phyloP scores from a whole-genome alignment of 2,797 vertebrate species.

The Bufotes viridis region DNA sequence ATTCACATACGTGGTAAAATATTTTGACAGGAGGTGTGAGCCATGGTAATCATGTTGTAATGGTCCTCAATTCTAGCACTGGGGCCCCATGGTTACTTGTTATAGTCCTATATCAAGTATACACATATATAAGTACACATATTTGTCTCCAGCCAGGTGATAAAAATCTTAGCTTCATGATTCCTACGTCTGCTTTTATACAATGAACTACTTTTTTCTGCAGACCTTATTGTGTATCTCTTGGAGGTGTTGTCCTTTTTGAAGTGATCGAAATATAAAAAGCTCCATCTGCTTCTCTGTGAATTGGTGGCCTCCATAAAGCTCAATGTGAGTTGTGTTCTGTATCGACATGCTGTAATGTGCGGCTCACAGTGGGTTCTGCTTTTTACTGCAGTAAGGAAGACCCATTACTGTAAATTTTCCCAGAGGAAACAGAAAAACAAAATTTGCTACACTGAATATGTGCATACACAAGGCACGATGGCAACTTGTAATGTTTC shows the following conservation, averaged over 20 bases:
- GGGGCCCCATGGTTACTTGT: too few species aligned
- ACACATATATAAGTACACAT: background rate
- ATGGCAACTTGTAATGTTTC: conserved; percentile 23
- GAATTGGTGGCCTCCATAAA: conserved; percentile 33
- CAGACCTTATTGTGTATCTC: background rate
- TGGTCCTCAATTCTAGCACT: too few species aligned
- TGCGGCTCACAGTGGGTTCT: conserved; percentile 27
- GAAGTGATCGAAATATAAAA: conserved; percentile 40
- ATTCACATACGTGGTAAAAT: too few species aligned
- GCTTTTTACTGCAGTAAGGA: conserved; percentile 32
- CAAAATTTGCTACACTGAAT: conserved; percentile 26
- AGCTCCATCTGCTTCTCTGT: conserved; percentile 53
- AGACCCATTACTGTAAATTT: conserved; percentile 52
- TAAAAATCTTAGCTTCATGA: background rate
- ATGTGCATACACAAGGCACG: conserved; percentile 17
- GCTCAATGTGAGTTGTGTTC: conserved; percentile 25
- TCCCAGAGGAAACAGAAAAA: conserved; percentile 52
- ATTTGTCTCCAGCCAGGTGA: background rate
- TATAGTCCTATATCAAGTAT: too few species aligned
- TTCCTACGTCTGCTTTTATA: background rate
- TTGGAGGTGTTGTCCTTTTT: conserved; percentile 13
- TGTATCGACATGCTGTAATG: conserved; percentile 49
- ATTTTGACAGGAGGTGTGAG: too few species aligned
- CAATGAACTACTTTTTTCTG: background rate
- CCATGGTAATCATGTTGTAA: too few species aligned